These are phyloP conservation scores for Cryptoprocta ferox DNA, from an alignment of 2,797 vertebrate genomes.

Conservation along the genomic window DNA sequence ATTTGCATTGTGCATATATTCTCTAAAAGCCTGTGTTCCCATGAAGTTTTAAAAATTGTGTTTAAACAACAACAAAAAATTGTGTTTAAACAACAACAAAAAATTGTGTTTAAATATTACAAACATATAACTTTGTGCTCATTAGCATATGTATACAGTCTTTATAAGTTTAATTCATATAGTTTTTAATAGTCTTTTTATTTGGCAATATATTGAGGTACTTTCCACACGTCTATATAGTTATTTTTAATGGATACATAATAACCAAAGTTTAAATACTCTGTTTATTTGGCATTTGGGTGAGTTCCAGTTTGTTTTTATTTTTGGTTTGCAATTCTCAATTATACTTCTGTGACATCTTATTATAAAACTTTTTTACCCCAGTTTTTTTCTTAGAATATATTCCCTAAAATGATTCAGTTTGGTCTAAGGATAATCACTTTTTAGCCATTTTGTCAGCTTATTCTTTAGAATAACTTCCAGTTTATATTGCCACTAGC, in stretches of 20 bases:
- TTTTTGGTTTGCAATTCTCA: conserved; percentile 43
- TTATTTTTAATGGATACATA: conserved; percentile 2
- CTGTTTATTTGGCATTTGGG: conserved; percentile 34
- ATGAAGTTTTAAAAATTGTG: neutral
- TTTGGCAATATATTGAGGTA: too few relatives aligned
- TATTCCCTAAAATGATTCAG: conserved; percentile 13
- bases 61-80: too few relatives aligned
- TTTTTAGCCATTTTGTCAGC: conserved; percentile 51
- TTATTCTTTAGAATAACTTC: conserved; percentile 13
- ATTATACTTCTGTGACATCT: neutral
- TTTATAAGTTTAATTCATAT: conserved; percentile 29
- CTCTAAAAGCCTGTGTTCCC: neutral
- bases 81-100: too few relatives aligned
- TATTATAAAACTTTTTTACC: neutral
- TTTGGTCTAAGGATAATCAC: neutral
- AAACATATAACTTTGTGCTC: neutral
- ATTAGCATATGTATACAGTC: neutral
- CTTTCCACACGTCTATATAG: too few relatives aligned
- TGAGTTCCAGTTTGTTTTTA: conserved; percentile 40
- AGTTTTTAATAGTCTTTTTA: too few relatives aligned
- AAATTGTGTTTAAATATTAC: conserved; percentile 54
- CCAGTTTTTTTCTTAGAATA: conserved; percentile 19
- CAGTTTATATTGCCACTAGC: neutral
- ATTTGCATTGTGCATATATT: conserved; percentile 47
- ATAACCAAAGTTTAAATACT: conserved; percentile 1